Base-by-base conservation (phyloP, 2,888 invertebrate genomes). In the Pantelozetes paolii region DNA sequence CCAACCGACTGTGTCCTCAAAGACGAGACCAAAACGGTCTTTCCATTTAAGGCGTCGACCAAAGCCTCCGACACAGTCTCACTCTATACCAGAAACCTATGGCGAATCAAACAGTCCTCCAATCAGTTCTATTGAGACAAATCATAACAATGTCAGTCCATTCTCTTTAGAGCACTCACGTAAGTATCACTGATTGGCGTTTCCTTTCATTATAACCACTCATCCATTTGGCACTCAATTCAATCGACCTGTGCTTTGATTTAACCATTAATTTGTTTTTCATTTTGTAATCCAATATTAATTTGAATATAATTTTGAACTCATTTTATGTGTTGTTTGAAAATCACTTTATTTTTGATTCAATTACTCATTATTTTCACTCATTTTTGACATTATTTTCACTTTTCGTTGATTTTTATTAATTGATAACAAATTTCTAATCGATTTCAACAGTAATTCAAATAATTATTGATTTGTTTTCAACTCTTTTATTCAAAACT, bases 21-120 rank as follows among this genome's bases (percentile, higher is more conserved):
- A 80, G 77, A 79, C 79, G 74, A 80, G 80, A 76, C 82, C 83
- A 78, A 85, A 83, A 78, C 83, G 84, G 59, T 83, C 84, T 71
- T 77, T 77, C 75, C 76, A 74, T 54, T 76, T 77, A 71, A 73
- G 76, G 20, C 75, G 76, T 59, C 42, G 72, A 0, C 48, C 72
- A 18, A 73, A 67, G 18, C 72, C 67, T 64, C 40, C 50, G 45
- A 69, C 69, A 8, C 72, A 73, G 32, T 73, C 72, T 67, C 72
- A 73, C 62, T 73, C 72, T 30, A 32, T 73, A 20, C 67, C 72
- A 28, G 72, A 73, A 73, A 30, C 72, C 45, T 59, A 23, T 50
- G 72, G 72, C 42, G 45, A 62, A 48, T 48, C 72, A 32, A 45
- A 73, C n/a, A 59, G 59, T 48, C 72, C 72, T 36, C 72, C 72